Evolutionary conservation across 2,797 vertebrate species (phyloP).

Genomic region (Lates japonicus): DNA sequence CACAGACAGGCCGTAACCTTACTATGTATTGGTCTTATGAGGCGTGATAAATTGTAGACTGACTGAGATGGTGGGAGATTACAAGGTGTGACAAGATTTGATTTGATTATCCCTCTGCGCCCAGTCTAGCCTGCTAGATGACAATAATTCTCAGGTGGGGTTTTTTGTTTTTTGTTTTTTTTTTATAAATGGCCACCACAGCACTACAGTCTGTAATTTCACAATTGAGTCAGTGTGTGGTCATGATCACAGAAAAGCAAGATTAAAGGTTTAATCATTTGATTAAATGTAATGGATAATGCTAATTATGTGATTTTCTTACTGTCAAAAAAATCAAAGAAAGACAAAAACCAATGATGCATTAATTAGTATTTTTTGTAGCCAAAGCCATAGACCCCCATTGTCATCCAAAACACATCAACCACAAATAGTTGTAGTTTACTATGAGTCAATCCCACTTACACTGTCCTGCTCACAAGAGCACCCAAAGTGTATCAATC

Average conservation of each 20-base stretch:
- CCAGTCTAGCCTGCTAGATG: constrained; percentile 1
- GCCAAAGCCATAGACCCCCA: no score
- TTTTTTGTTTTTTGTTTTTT: constrained; percentile 1
- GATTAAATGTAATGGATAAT: background rate
- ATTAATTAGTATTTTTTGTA: no score
- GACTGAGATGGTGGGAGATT: constrained; percentile 29
- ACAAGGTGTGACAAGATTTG: constrained; percentile 23
- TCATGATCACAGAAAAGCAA: constrained; percentile 2
- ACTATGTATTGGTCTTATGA: constrained; percentile 3
- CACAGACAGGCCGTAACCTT: constrained; percentile 8
- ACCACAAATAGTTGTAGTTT: background rate
- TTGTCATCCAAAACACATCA: background rate
- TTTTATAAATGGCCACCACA: constrained; percentile 6
- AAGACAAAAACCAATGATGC: no score
- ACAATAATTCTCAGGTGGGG: constrained; percentile 13
- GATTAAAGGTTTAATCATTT: background rate
- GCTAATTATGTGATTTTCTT: background rate
- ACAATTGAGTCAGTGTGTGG: constrained; percentile 10
- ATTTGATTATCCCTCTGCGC: constrained; percentile 41
- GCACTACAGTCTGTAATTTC: background rate
- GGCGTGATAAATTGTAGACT: constrained; percentile 10
- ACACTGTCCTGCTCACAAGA: no score
- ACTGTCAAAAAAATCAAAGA: no score
- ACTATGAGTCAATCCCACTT: background rate
- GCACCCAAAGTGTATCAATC: no score